These are phyloP conservation scores for Ciconia maguari DNA, from an alignment of 2,113 vertebrate genomes.

Conservation along the genomic window DNA sequence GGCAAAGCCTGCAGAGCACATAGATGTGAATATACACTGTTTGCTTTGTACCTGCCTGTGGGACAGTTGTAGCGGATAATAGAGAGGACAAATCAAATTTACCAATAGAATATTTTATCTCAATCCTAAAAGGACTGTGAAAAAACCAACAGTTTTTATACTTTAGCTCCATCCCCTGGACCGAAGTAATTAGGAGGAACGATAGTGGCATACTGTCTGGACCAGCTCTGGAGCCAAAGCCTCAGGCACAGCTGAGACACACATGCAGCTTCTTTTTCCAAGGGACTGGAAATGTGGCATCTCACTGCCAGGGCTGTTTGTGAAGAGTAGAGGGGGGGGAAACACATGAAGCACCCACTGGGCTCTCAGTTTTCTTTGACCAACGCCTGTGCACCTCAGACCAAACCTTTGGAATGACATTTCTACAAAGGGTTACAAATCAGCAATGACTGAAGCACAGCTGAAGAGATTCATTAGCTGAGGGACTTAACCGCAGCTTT, in stretches of 20 bases:
- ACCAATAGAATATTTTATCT: slow-evolving; percentile 36
- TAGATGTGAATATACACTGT: slow-evolving; percentile 50
- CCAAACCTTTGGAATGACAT: neutral
- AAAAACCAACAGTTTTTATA: neutral
- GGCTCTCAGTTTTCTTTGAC: slow-evolving; percentile 25
- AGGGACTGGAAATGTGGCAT: neutral
- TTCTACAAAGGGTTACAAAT: neutral
- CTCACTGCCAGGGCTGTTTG: neutral
- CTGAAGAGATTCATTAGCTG: slow-evolving; percentile 49
- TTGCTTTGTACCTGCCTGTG: slow-evolving; percentile 60
- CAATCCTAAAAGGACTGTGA: slow-evolving; percentile 44
- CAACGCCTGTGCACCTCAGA: slow-evolving; percentile 1
- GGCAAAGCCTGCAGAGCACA: slow-evolving; percentile 59
- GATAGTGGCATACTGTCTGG: neutral
- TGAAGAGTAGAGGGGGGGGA: neutral
- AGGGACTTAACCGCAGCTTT: slow-evolving; percentile 65
- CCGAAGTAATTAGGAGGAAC: neutral
- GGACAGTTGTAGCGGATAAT: slow-evolving; percentile 35
- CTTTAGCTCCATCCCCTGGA: neutral
- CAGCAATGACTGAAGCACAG: slow-evolving; percentile 51
- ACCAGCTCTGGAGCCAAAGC: neutral
- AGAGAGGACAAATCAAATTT: slow-evolving; percentile 45
- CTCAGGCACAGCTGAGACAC: neutral
- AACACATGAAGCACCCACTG: neutral
- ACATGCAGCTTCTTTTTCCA: neutral